phyloP scores from a whole-genome alignment of 2,113 vertebrate genomes.

The Cervus canadensis region DNA sequence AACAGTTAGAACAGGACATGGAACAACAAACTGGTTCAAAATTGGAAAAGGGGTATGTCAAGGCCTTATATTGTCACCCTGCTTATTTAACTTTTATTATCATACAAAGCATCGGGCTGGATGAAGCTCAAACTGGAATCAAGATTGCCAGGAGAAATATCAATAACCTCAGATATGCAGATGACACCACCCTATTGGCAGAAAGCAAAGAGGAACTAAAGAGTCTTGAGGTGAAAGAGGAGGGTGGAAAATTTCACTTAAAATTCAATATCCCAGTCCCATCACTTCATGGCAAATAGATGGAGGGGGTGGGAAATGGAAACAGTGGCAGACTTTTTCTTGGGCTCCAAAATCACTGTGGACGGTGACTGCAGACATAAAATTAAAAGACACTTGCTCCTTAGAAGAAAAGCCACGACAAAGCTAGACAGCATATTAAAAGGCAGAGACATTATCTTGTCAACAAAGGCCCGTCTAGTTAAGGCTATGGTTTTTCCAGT shows the following conservation, averaged over 20 bases:
- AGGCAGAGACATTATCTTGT: neutral
- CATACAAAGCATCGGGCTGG: neutral
- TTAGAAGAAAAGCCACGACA: neutral
- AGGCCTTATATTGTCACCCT: neutral
- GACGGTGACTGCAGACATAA: neutral
- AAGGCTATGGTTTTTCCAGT: neutral
- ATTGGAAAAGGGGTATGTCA: neutral
- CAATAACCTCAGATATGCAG: neutral
- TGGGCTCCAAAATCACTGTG: neutral
- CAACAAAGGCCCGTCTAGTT: neutral
- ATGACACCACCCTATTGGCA: neutral
- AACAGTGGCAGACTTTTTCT: neutral
- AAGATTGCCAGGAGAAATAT: neutral
- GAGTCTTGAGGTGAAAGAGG: neutral
- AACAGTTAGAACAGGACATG: neutral
- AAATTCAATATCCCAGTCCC: neutral
- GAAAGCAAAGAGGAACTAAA: neutral
- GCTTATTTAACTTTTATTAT: neutral
- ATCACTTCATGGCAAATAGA: neutral
- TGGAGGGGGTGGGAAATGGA: rapidly evolving
- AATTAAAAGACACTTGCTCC: neutral
- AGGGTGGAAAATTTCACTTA: neutral
- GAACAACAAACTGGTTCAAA: neutral
- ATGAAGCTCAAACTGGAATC: neutral
- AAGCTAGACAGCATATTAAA: neutral